Conservation (phyloP, 2,888 invertebrate genomes). For the Eumerus sabulonum region DNA sequence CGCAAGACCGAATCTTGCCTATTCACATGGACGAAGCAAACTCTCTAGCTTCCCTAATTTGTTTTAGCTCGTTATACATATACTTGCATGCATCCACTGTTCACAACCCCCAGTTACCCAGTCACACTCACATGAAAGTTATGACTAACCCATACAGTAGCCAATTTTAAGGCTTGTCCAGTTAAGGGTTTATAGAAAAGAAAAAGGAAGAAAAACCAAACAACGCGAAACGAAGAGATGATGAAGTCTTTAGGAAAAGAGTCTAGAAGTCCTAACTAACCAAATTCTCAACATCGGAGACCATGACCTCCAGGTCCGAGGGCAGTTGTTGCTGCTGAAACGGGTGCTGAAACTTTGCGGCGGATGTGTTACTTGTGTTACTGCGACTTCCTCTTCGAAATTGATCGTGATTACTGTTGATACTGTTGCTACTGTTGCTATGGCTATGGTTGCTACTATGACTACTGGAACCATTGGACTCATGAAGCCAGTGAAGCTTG, state of each 20-base stretch:
- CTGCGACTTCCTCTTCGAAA: conserved; percentile 70
- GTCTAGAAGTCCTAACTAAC: conserved; percentile 75
- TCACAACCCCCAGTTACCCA: neutral
- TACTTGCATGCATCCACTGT: conserved; percentile 7
- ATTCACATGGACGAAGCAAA: neutral
- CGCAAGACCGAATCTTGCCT: neutral
- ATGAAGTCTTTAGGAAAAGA: conserved; percentile 25
- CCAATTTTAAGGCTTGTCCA: conserved; percentile 13
- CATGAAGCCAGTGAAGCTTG: conserved; percentile 54
- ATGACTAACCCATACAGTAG: conserved; percentile 32
- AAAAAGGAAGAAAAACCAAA: neutral
- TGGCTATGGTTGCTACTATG: conserved; percentile 15
- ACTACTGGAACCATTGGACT: conserved; percentile 64
- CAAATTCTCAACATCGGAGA: conserved; percentile 78
- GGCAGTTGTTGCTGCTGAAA: conserved; percentile 72
- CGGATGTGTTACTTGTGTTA: conserved; percentile 61
- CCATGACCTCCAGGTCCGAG: conserved; percentile 78
- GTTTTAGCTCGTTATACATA: conserved; percentile 1
- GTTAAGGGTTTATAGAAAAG: neutral
- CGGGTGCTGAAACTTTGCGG: conserved; percentile 40
- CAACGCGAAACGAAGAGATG: conserved; percentile 22
- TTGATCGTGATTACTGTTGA: conserved; percentile 51
- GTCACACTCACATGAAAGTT: neutral
- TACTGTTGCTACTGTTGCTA: conserved; percentile 8
- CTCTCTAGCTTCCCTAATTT: conserved; percentile 19